Evolutionary conservation across 2,797 vertebrate species (phyloP), one percentile per base, ranked within the genome.

Genomic region (Myotis pilosus): DNA sequence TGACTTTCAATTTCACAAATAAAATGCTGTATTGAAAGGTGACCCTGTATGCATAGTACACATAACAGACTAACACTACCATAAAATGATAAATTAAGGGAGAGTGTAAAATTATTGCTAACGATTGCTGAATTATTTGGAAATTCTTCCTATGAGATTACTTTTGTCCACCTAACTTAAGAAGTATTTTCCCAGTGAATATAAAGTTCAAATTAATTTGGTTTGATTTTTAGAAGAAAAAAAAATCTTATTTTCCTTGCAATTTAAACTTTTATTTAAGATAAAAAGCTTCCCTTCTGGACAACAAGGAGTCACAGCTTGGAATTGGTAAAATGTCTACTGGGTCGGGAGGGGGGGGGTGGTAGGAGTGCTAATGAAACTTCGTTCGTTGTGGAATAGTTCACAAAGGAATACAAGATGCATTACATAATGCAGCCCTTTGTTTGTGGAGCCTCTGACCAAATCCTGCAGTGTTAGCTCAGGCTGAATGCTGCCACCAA

Each of bases 371-470:
- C 55, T 49, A 95, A 97, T 95, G 89, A 94, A 95, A 97, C 93
- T 62, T 28, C 12, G 1, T 84, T 92, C 92, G 86, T 95, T 92
- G 53, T 96, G 95, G 94, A 90, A 64, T 68, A 87, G 92, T 96
- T 97, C 60, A 94, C 97, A 97, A 94, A 96, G 91, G 94, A 92
- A 94, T 92, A 96, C 94, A 96, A 87, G 81, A 94, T 97, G n/a
- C 23, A 28, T 93, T 97, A 95, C 93, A 95, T 96, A 97, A 97
- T 82, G 85, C 71, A 93, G 82, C 92, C 87, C 17, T 84, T 89
- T 96, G 95, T 96, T 97, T 96, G 79, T 97, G 94, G 82, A 96
- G 80, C 94, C 84, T 97, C 90, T 91, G 94, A 97, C 96, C 95
- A 68, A 89, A 94, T 88, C 85, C 93, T 94, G 66, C 55, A 92